Percentiles rank a stretch among this genome's conserved stretches.
Evolutionary conservation across 2,113 vertebrate species (phyloP).

Genomic region (Thinocorus orbignyianus): DNA sequence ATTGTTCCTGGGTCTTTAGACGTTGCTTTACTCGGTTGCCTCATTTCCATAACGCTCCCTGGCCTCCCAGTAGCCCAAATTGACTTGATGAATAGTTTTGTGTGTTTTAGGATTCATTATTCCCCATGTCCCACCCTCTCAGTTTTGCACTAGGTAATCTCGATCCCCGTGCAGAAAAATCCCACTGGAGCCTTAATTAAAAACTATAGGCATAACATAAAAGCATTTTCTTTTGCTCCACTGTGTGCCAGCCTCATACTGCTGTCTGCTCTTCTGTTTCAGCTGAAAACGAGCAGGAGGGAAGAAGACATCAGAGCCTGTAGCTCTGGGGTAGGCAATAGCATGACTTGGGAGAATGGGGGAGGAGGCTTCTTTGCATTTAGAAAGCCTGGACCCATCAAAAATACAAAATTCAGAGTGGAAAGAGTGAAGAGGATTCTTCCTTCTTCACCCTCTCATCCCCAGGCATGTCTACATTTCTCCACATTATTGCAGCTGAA

Average conservation of each 20-base stretch:
- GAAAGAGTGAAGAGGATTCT: not conserved
- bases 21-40: accelerated
- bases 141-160: not conserved
- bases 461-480: not conserved
- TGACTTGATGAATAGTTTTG: constrained; percentile 27
- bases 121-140: not conserved
- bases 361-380: not conserved
- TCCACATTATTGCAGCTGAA: not conserved
- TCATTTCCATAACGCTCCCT: constrained; percentile 45
- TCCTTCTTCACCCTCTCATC: not conserved
- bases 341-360: not conserved
- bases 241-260: not conserved
- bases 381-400: not conserved
- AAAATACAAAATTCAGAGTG: not conserved
- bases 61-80: not conserved
- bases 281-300: not conserved
- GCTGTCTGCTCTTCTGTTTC: not conserved
- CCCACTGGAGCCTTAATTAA: constrained; percentile 23
- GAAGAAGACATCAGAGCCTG: not conserved
- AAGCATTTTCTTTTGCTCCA: not conserved
- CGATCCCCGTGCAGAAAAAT: not conserved
- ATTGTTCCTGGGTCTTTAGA: not conserved
- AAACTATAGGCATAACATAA: not conserved
- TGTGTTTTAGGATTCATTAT: not conserved
- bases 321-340: not conserved